Evolutionary conservation across 1,140 invertebrate species (phyloP).

Genomic region (Laodelphax striatellus): DNA sequence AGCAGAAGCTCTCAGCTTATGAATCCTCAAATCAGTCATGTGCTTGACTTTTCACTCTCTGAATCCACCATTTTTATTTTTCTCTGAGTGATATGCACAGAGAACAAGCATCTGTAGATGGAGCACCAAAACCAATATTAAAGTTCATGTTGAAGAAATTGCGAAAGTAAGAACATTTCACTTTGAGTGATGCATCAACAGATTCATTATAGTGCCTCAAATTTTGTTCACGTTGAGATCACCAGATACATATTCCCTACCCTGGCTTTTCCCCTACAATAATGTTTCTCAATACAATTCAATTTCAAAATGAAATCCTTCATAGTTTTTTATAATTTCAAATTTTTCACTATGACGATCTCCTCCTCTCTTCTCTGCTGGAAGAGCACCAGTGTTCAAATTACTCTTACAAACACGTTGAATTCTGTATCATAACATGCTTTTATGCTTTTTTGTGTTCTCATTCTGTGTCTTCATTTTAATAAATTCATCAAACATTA

Average conservation of each 20-base stretch:
- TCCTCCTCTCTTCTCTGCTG: not conserved
- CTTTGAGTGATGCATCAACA: not conserved
- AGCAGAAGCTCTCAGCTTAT: not conserved
- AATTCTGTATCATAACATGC: not conserved
- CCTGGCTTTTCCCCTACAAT: not conserved
- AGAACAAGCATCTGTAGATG: not conserved
- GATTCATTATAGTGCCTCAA: not conserved
- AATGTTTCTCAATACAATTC: not conserved
- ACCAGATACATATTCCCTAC: not conserved
- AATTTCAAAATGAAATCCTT: not conserved
- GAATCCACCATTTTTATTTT: not conserved
- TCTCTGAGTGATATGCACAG: not conserved
- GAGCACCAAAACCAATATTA: not conserved
- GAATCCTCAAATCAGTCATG: not conserved
- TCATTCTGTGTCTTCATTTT: not conserved
- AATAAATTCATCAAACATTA: not conserved
- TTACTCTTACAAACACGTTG: not conserved
- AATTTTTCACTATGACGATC: not conserved
- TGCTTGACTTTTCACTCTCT: not conserved
- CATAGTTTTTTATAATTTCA: not conserved
- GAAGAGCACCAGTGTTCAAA: not conserved
- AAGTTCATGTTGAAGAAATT: not conserved
- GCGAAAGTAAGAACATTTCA: not conserved
- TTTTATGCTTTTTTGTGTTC: not conserved
- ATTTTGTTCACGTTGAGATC: not conserved